Percentiles rank a stretch among this genome's conserved stretches.
These are phyloP conservation scores for Microcebus griseorufus DNA, from an alignment of 2,113 vertebrate species.

Conservation along the genomic window DNA sequence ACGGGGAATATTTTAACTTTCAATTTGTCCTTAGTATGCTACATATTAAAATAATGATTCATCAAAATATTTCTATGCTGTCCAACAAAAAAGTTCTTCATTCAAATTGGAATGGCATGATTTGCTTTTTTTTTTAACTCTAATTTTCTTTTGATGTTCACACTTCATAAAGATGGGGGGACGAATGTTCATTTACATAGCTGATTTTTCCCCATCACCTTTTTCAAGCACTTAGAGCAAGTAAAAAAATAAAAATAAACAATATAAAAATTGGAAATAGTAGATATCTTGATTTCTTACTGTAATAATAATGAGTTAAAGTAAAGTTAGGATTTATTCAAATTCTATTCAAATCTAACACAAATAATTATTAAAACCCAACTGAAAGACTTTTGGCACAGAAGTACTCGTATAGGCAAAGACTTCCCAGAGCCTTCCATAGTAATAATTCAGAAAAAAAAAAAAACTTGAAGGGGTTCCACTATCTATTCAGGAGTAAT, in stretches of 20 bases:
- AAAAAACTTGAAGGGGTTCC: not conserved
- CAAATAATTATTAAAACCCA: not conserved
- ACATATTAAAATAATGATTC: conserved; percentile 5
- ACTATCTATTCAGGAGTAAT: not conserved
- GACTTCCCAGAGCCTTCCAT: not conserved
- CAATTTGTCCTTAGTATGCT: not conserved
- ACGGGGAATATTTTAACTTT: not conserved
- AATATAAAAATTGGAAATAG: not conserved
- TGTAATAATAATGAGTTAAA: not conserved
- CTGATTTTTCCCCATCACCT: not conserved
- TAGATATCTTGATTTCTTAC: not conserved
- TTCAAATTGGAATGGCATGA: not conserved
- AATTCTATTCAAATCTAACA: not conserved
- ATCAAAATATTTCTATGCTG: not conserved
- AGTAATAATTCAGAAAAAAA: not conserved
- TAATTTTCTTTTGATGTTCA: not conserved
- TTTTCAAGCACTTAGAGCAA: not conserved
- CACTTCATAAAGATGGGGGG: not conserved
- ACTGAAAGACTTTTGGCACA: not conserved
- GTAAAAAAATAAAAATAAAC: not conserved
- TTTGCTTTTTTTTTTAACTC: not conserved
- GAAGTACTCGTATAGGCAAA: not conserved
- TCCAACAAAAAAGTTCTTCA: not conserved
- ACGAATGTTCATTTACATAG: not conserved
- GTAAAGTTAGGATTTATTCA: not conserved